Evolutionary conservation across 2,888 invertebrate genomes (phyloP).

Genomic region (Unio pictorum): DNA sequence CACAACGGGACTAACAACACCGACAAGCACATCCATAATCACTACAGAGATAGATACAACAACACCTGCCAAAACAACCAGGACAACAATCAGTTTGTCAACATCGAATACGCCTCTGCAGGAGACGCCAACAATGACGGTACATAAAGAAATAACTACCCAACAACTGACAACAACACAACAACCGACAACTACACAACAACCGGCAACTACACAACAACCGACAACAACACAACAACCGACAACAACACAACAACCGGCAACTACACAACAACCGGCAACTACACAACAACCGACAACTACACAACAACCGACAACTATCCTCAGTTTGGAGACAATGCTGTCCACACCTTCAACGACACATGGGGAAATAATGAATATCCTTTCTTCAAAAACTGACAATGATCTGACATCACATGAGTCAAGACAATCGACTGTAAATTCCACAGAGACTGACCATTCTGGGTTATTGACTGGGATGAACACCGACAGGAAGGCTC

Average conservation of each 20-base stretch:
- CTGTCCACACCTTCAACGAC: too few species aligned
- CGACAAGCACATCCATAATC: not conserved
- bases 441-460: not conserved
- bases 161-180: too few species aligned
- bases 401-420: not conserved
- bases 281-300: too few species aligned
- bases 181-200: too few species aligned
- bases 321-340: too few species aligned
- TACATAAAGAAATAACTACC: too few species aligned
- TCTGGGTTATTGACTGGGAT: not conserved
- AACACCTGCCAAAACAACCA: not conserved
- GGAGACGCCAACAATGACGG: not conserved
- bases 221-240: too few species aligned
- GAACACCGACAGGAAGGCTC: not conserved
- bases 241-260: too few species aligned
- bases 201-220: too few species aligned
- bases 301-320: too few species aligned
- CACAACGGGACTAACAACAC: not conserved
- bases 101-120: not conserved
- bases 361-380: not conserved
- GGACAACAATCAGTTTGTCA: not conserved
- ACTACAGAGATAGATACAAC: not conserved
- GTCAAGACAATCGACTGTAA: not conserved
- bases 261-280: too few species aligned
- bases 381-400: not conserved